phyloP scores from a whole-genome alignment of 2,888 invertebrate genomes.

The Noctuana brunneofusca region DNA sequence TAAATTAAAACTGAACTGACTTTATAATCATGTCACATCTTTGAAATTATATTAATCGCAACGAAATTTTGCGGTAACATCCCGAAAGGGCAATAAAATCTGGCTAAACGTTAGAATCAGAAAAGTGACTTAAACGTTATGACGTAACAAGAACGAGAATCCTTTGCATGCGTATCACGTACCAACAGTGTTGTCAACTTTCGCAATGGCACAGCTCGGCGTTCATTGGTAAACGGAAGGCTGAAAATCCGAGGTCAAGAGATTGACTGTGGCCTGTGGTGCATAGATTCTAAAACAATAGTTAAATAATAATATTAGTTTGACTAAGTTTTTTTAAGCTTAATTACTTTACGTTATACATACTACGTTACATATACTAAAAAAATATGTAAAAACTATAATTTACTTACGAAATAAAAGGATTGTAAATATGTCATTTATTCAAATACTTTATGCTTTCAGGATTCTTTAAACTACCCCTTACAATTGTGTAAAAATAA shows the following conservation, averaged over 20 bases:
- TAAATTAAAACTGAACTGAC: background rate
- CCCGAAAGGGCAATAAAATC: constrained; percentile 44
- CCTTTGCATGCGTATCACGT: constrained; percentile 73
- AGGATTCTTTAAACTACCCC: too few species aligned
- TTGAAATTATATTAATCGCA: constrained; percentile 21
- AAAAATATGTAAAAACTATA: too few species aligned
- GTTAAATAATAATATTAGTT: too few species aligned
- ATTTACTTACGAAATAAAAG: too few species aligned
- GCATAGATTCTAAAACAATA: constrained; percentile 14
- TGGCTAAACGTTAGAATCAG: constrained; percentile 51
- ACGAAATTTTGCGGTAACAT: constrained; percentile 31
- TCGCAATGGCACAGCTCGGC: constrained; percentile 77
- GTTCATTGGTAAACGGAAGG: constrained; percentile 74
- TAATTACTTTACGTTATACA: too few species aligned
- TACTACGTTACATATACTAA: too few species aligned
- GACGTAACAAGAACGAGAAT: constrained; percentile 62
- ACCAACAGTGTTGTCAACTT: constrained; percentile 70
- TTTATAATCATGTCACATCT: constrained; percentile 12
- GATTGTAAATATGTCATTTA: too few species aligned
- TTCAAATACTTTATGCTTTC: too few species aligned
- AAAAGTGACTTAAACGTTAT: constrained; percentile 63
- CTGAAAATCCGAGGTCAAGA: constrained; percentile 52
- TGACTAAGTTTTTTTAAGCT: too few species aligned
- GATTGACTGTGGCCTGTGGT: constrained; percentile 9
- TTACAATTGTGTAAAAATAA: too few species aligned